Evolutionary conservation across 2,888 invertebrate species (phyloP), one percentile per base, ranked within the genome.

Genomic region (Plagodis pulveraria): DNA sequence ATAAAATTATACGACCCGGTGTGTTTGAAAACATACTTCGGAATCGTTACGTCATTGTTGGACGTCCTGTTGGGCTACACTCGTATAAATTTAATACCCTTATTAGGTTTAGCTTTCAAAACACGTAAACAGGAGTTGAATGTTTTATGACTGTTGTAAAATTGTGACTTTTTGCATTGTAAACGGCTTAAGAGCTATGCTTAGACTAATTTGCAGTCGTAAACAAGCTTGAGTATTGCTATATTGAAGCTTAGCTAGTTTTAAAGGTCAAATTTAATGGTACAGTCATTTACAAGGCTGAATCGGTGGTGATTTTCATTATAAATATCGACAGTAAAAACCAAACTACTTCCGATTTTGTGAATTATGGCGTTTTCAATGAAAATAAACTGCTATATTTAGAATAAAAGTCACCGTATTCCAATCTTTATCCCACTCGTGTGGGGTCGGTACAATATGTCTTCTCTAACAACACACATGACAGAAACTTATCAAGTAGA

Each of bases 11-110:
- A 87, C 73, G 82, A 81, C 77, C 75, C 76, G 65, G 76, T 22
- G 40, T 86, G 84, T 87, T 89, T 86, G 84, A 81, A 87, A 87
- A 89, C 83, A 88, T 82, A 77, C 78, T 70, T 77, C 62, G 67
- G 60, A 76, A 80, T 84, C 78, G 81, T 84, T 77, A 83, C 81
- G 74, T 79, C 81, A 83, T 87, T 84, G 81, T 84, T 74, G 71
- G 72, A 77, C 78, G 76, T 77, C 78, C 80, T 76, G 80, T 78
- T 69, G 81, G 65, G 81, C 73, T 68, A 76, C 71, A 77, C 77
- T 82, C 80, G 74, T 84, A 84, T 86, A 86, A 83, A 82, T 84
- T 86, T 89, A 86, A 86, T 85, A 73, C 77, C 80, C 83, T 82
- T 86, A 89, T 89, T 89, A 86, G 83, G 40, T 79, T 83, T 77